A percentile compares a stretch with the other conserved stretches of the same genome.
These are phyloP conservation scores for Unio delphinus DNA, from an alignment of 2,888 invertebrate species.

Conservation along the genomic window DNA sequence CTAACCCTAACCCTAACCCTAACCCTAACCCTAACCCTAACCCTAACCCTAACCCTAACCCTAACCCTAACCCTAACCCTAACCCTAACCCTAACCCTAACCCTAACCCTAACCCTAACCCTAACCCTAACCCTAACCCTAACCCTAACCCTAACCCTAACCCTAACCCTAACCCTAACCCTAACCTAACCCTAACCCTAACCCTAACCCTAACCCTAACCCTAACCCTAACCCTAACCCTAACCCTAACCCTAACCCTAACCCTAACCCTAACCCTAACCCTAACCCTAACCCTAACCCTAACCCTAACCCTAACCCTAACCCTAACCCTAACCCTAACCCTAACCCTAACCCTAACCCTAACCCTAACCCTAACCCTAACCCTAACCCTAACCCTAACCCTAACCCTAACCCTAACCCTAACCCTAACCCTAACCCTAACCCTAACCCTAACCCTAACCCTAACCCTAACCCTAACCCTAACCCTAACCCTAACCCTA, in stretches of 20 bases:
- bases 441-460: conserved; percentile 7
- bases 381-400: conserved; percentile 5
- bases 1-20: conserved; percentile 11
- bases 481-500: conserved; percentile 47
- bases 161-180: conserved; percentile 8
- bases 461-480: conserved; percentile 36
- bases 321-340: conserved; percentile 4
- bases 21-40: conserved; percentile 11
- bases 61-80: conserved; percentile 10
- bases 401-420: conserved; percentile 13
- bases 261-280: conserved; percentile 2
- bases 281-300: conserved; percentile 6
- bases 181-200: conserved; percentile 8
- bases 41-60: conserved; percentile 10
- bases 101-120: conserved; percentile 8
- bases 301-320: conserved; percentile 15
- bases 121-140: conserved; percentile 12
- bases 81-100: conserved; percentile 8
- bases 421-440: conserved; percentile 15
- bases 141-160: conserved; percentile 8
- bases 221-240: conserved; percentile 4
- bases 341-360: conserved; percentile 8
- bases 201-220: conserved; percentile 6
- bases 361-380: conserved; percentile 5
- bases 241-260: conserved; percentile 5